These are phyloP conservation scores for Hoplodrina ambigua DNA, from an alignment of 2,888 invertebrate species.

Conservation along the genomic window DNA sequence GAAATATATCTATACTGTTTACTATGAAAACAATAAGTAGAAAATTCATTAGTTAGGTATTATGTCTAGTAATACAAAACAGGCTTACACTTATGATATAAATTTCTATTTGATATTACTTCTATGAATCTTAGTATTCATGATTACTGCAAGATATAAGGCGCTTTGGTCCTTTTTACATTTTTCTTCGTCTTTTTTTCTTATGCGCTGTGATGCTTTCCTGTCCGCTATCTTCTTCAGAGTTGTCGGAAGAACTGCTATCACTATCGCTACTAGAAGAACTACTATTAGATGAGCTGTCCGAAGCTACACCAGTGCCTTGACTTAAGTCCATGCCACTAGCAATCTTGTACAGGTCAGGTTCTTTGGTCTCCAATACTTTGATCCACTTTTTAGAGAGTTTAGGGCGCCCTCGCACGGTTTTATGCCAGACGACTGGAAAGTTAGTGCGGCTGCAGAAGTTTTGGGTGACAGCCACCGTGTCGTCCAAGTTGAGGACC, in stretches of 20 bases:
- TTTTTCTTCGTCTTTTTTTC: slow-evolving; percentile 93
- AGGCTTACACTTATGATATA: slow-evolving; percentile 73
- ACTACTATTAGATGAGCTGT: slow-evolving; percentile 97
- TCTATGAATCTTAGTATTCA: slow-evolving; percentile 69
- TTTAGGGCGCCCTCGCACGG: slow-evolving; percentile 98
- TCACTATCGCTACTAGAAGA: slow-evolving; percentile 93
- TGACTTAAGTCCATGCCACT: slow-evolving; percentile 96
- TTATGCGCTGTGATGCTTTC: slow-evolving; percentile 97
- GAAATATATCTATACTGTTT: slow-evolving; percentile 64
- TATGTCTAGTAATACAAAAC: slow-evolving; percentile 85
- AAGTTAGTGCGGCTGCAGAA: slow-evolving; percentile 99
- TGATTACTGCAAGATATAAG: slow-evolving; percentile 69
- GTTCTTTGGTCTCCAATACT: slow-evolving; percentile 92
- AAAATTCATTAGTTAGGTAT: slow-evolving; percentile 72
- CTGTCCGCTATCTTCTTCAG: slow-evolving; percentile 95
- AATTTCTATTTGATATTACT: slow-evolving; percentile 61
- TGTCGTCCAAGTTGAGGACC: slow-evolving; percentile 98
- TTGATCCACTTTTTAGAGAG: slow-evolving; percentile 98
- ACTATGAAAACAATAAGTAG: slow-evolving; percentile 75
- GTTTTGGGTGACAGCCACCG: slow-evolving; percentile 99
- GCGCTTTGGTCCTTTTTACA: slow-evolving; percentile 75
- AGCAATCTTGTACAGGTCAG: slow-evolving; percentile 94
- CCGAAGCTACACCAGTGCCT: slow-evolving; percentile 97
- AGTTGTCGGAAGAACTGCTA: slow-evolving; percentile 87
- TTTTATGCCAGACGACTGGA: slow-evolving; percentile 99